Evolutionary conservation across 2,113 vertebrate species (phyloP), one percentile per base, ranked within the genome.

Genomic region (Pterophyllum scalare): DNA sequence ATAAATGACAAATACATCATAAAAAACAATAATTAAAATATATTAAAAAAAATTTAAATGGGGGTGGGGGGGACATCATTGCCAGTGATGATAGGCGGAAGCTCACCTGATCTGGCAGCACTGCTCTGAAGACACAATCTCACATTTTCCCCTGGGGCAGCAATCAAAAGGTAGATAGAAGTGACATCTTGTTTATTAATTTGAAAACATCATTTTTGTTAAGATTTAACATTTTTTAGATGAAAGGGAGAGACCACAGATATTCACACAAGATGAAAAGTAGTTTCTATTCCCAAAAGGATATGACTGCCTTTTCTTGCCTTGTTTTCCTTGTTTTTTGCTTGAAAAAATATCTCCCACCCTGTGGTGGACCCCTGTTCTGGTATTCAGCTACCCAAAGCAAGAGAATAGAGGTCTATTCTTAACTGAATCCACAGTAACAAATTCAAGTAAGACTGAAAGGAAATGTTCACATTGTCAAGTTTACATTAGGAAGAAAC

Each of bases 91-190:
- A 40, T 0, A 15, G 6, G 0, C 15, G 65, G 65, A 70, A 49
- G 19, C 24, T 14, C 43, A 20, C 9, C 40, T 0, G 15, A 70
- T 70, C 65, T 28, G 46, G 26, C 65, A 70, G 2, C 43, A 49
- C 40, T 70, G 67, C 77, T 86, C 85, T 84, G 79, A 84, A 83
- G 58, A 86, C 89, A 76, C 75, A 54, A 65, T 76, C 54, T 0
- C 9, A 77, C 6, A 70, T 58, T 60, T 65, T 81, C 67, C 90
- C 82, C 62, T 17, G 82, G 83, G 75, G 77, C 54, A 49, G 28
- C 60, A 52, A 77, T 75, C 67, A 10, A 75, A 65, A 72, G 65
- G 11, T 15, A 52, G n/a, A 24, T 58, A 58, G 26, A 31, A 72
- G 3, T 52, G 26, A 72, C 52, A 52, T 19, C 6, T 17, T 72